Percentiles rank a stretch among this genome's conserved stretches.
phyloP scores from a whole-genome alignment of 2,888 invertebrate genomes.

The Anthophora plumipes region DNA sequence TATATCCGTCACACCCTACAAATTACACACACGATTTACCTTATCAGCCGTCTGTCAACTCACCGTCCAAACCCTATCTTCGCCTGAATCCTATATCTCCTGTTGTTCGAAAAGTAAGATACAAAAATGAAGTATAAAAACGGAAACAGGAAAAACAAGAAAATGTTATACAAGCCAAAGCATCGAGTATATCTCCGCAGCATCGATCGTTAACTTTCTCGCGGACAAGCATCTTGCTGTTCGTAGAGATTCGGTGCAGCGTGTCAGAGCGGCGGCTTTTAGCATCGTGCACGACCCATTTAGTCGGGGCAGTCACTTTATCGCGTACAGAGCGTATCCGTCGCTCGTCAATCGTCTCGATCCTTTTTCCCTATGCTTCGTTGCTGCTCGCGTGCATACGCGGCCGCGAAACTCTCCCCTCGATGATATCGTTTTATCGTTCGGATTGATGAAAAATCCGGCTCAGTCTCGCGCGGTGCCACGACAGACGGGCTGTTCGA shows the following conservation, averaged over 20 bases:
- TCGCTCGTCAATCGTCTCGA: constrained; percentile 24
- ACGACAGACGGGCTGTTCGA: constrained; percentile 17
- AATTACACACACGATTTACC: neutral
- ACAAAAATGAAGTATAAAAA: no score
- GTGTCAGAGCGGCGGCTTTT: constrained; percentile 33
- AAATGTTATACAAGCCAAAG: constrained; percentile 11
- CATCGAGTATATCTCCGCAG: constrained; percentile 25
- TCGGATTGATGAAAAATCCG: constrained; percentile 32
- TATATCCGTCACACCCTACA: no score
- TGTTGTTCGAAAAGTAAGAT: neutral
- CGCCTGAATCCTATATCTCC: neutral
- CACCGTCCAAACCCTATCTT: neutral
- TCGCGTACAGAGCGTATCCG: constrained; percentile 20
- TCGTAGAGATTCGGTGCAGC: constrained; percentile 28
- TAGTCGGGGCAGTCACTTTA: constrained; percentile 20
- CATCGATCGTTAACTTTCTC: constrained; percentile 66
- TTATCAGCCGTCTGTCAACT: neutral
- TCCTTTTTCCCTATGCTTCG: neutral
- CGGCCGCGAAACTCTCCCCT: constrained; percentile 27
- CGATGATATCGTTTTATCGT: constrained; percentile 26
- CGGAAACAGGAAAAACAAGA: neutral
- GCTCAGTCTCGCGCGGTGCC: constrained; percentile 10
- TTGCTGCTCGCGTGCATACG: constrained; percentile 22
- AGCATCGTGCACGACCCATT: constrained; percentile 45
- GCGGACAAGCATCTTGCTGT: constrained; percentile 43